Evolutionary conservation across 1,140 invertebrate genomes (phyloP), one percentile per base, ranked within the genome.

Genomic region (Macrobrachium nipponense): DNA sequence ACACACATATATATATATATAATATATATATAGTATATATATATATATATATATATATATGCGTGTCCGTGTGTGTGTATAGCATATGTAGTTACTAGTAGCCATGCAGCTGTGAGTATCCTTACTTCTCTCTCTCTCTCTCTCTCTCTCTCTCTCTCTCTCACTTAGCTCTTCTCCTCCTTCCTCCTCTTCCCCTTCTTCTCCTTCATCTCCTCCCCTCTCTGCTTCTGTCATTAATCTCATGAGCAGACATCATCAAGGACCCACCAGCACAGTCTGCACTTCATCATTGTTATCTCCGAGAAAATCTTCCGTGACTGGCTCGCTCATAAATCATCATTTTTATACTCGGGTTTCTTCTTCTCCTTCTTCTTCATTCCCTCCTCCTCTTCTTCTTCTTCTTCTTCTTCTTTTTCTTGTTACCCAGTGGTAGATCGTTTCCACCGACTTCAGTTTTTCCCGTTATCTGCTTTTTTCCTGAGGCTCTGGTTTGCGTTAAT

Each of bases 141-240:
- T 7, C 20, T 79, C n/a, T 62, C 77, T 17, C 77, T 62, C n/a
- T 79, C 76, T 78, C 77, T 27, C 77, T 61, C 58, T 61, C 77
- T 23, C 3, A n/a, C n/a, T n/a, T n/a, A n/a, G n/a, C 60, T n/a
- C 20, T 20, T 36, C 18, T 79, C 58, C 18, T 58, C 60, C 77
- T 62, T 58, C 14, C 59, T 27, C 59, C 36, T 23, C 36, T 20
- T 64, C 60, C 36, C 2, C 23, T 20, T 73, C 70, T 73, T 12
- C 44, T 44, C 36, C 70, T 73, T 44, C 44, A 11, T 27, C 17
- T 73, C 10, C 70, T 18, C 23, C 15, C 17, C 70, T 27, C 70
- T 73, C 70, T 73, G 15, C 44, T 51, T 51, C 51, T 51, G 51
- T 51, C 51, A 51, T 51, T 51, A 51, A 51, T 51, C 51, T 51